Evolutionary conservation across 2,888 invertebrate species (phyloP), one percentile per base, ranked within the genome.

Genomic region (Tanaodytes sp.): DNA sequence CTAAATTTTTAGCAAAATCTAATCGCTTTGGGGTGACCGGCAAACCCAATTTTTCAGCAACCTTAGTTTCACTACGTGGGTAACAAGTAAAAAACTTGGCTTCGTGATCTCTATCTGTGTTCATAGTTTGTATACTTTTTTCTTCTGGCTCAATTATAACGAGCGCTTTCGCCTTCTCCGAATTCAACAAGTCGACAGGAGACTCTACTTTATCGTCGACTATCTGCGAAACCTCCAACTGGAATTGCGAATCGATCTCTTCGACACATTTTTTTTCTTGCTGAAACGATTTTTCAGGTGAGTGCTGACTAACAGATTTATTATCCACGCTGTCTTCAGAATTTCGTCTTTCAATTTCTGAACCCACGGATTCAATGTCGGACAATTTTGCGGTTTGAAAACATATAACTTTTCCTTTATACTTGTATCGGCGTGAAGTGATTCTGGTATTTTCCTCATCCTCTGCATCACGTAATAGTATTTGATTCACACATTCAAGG

Each of bases 401-500:
- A 1, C 80, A 77, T 1, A 85, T 84, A 27, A 83, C 82, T 55
- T 83, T 81, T 0, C 84, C 84, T 8, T 83, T 80, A 61, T 84
- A 83, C 58, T 84, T 85, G 66, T 85, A 84, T 31, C 81, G 78
- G 3, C 82, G 79, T 0, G 83, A 83, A 6, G 83, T 81, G n/a
- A 85, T 83, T 2, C 84, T 69, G 8, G 80, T 71, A 23, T 75
- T 82, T 40, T 83, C 84, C 51, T 85, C 84, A 64, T 89, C 88
- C 65, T 88, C 88, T 77, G 88, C 88, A 81, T 94, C 93, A 76
- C 93, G 91, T 23, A 94, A 85, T 33, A 94, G 85, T 76, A 94
- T 94, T 85, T 92, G 94, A 86, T 94, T 94, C 73, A 94, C 93
- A 80, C 94, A 94, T 84, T 94, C 94, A 48, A 94, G 85, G 5